Evolutionary conservation across 1,140 invertebrate genomes (phyloP).

Genomic region (Cyclargus thomasi): DNA sequence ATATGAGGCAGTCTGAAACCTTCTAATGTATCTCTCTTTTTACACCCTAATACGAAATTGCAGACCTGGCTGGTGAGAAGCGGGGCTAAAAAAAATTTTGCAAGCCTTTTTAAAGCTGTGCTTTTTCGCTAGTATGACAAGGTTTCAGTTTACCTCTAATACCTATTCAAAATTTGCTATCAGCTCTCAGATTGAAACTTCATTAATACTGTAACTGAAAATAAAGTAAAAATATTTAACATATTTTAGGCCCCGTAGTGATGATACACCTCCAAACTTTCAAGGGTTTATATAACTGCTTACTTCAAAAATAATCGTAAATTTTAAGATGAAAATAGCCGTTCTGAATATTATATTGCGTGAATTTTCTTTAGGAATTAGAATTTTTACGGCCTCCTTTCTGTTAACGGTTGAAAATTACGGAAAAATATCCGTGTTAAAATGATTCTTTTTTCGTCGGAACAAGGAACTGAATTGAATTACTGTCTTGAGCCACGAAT

Average conservation of each 20-base stretch:
- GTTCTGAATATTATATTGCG: conserved; percentile 37
- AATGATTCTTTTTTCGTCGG: conserved; percentile 10
- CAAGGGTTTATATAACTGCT: conserved; percentile 29
- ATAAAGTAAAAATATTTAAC: not conserved
- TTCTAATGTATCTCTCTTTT: no score
- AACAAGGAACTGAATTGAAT: not conserved
- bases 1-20: no score
- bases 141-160: no score
- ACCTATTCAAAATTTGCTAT: no score
- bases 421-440: conserved; percentile 17
- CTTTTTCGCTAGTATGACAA: no score
- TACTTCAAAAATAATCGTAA: conserved; percentile 47
- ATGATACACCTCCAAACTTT: conserved; percentile 6
- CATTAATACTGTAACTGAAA: not conserved
- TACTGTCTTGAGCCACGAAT: not conserved
- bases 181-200: no score
- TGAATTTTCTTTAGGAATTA: conserved; percentile 37
- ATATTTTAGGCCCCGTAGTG: conserved; percentile 23
- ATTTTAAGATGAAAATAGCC: conserved; percentile 35
- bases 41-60: no score
- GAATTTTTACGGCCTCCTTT: conserved; percentile 36
- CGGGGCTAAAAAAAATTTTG: no score
- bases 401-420: not conserved
- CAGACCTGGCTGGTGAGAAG: no score
- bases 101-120: no score